These are phyloP conservation scores for Tauraco hartlaubi DNA, from an alignment of 2,797 vertebrate species.

Conservation along the genomic window DNA sequence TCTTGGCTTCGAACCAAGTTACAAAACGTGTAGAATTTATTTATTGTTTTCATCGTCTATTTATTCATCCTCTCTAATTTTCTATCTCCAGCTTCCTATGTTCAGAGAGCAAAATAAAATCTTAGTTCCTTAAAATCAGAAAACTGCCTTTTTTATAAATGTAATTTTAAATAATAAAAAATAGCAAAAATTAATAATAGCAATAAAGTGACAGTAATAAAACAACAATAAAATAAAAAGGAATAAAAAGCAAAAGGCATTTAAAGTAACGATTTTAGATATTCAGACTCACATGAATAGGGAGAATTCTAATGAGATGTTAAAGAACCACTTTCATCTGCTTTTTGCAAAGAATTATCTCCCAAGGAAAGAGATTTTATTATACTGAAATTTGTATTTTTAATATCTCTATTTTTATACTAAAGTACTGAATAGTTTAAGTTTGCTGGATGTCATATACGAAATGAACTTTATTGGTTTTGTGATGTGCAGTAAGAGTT, in stretches of 20 bases:
- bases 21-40: constrained; percentile 33
- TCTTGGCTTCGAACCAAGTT: constrained; percentile 33
- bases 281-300: not conserved
- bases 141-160: not conserved
- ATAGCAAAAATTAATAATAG: not conserved
- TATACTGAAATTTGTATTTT: not conserved
- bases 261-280: constrained; percentile 22
- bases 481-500: not conserved
- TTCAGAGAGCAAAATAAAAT: not conserved
- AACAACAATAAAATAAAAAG: constrained; percentile 23
- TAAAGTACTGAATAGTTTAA: not conserved
- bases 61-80: constrained; percentile 18
- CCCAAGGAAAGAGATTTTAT: constrained; percentile 5
- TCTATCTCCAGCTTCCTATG: not conserved
- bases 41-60: constrained; percentile 43
- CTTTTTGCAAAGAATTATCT: constrained; percentile 23
- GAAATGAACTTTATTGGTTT: not conserved
- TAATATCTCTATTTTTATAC: not conserved
- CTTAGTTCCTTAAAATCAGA: not conserved
- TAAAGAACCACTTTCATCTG: constrained; percentile 2
- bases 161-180: constrained; percentile 7
- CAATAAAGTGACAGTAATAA: constrained; percentile 22
- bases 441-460: not conserved
- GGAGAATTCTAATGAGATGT: constrained; percentile 18
- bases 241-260: constrained; percentile 6